phyloP scores from a whole-genome alignment of 2,113 vertebrate genomes.

The Romanogobio albipinnatus region DNA sequence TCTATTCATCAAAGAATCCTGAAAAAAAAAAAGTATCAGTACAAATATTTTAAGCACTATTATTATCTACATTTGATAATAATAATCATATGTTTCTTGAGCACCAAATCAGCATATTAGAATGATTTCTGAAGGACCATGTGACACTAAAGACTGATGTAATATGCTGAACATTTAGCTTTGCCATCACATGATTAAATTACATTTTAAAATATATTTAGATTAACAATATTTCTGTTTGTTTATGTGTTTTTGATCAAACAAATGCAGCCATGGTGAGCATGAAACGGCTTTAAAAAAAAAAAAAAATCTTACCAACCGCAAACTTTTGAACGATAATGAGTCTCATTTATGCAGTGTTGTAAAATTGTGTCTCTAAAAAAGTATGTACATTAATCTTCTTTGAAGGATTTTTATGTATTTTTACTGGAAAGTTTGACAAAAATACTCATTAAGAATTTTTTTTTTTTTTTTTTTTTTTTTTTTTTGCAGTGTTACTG shows the following conservation, averaged over 20 bases:
- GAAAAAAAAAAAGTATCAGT: too few relatives aligned
- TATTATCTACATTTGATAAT: too few relatives aligned
- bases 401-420: neutral
- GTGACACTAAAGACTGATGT: neutral
- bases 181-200: neutral
- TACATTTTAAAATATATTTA: neutral
- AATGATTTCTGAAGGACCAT: neutral
- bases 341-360: neutral
- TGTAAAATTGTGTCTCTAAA: neutral
- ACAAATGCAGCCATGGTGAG: neutral
- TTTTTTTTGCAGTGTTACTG: constrained; percentile 12
- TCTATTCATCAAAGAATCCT: neutral
- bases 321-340: neutral
- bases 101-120: neutral
- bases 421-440: neutral
- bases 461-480: neutral
- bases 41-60: too few relatives aligned
- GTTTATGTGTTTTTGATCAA: neutral
- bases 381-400: neutral
- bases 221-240: neutral
- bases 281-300: neutral
- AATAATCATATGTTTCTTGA: neutral
- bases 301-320: neutral
- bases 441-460: neutral
- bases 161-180: neutral